phyloP scores from a whole-genome alignment of 2,888 invertebrate species.

The Molorchus minor region DNA sequence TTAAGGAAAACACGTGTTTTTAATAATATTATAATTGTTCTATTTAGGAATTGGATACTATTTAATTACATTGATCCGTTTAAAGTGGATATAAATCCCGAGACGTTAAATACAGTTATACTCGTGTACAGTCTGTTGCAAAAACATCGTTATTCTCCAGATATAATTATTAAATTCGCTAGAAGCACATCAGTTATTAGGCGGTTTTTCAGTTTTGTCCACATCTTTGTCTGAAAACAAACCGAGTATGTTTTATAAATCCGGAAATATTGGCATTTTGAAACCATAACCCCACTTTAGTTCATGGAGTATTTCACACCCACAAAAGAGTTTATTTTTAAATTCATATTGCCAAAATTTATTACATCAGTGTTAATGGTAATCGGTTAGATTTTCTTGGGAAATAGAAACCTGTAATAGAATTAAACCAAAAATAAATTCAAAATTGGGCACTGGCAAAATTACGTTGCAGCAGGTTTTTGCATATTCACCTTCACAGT shows the following conservation, averaged over 20 bases:
- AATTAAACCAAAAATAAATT: conserved; percentile 31
- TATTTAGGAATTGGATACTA: conserved; percentile 13
- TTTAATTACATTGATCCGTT: conserved; percentile 12
- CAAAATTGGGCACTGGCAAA: conserved; percentile 28
- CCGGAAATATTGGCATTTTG: background rate
- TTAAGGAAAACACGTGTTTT: conserved; percentile 25
- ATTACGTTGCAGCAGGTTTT: conserved; percentile 21
- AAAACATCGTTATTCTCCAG: conserved; percentile 19
- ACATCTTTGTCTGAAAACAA: background rate
- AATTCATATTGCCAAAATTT: background rate
- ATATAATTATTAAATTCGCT: conserved; percentile 15
- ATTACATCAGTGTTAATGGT: too few relatives aligned
- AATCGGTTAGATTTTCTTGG: background rate
- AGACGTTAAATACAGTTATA: conserved; percentile 17
- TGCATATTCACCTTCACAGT: conserved; percentile 33
- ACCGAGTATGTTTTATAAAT: background rate
- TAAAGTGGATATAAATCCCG: conserved; percentile 14
- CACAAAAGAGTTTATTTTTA: background rate
- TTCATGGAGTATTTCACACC: background rate
- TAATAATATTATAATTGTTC: conserved; percentile 12
- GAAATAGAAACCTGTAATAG: conserved; percentile 23
- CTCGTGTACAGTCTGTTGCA: conserved; percentile 25
- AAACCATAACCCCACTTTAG: conserved; percentile 23
- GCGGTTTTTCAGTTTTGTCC: background rate
- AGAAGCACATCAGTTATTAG: conserved; percentile 4